These are phyloP conservation scores for Paradisaea rubra DNA, from an alignment of 2,113 vertebrate genomes.

Conservation along the genomic window DNA sequence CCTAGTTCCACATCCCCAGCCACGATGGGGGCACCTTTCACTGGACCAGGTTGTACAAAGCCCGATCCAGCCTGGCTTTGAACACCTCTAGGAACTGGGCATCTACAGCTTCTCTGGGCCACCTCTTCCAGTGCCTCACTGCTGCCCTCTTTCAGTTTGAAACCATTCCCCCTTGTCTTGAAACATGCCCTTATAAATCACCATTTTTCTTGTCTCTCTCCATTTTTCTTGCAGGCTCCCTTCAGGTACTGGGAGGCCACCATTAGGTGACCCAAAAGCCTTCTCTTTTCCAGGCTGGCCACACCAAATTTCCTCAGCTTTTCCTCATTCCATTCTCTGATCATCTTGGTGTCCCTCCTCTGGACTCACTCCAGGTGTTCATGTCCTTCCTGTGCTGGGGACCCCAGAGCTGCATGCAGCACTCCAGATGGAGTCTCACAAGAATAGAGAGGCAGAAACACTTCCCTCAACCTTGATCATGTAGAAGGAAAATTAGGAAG, in stretches of 20 bases:
- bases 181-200: too few relatives aligned
- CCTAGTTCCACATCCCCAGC: too few relatives aligned
- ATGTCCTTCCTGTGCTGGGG: not conserved
- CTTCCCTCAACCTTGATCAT: accelerated
- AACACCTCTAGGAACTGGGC: not conserved
- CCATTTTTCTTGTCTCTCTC: not conserved
- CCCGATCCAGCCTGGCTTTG: too few relatives aligned
- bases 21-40: accelerated
- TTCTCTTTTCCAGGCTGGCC: not conserved
- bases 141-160: not conserved
- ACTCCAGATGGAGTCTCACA: not conserved
- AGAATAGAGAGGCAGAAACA: not conserved
- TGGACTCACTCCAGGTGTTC: not conserved
- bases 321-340: not conserved
- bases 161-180: not conserved
- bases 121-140: not conserved
- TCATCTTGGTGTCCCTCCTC: not conserved
- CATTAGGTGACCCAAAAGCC: not conserved
- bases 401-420: not conserved
- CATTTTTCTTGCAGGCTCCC: not conserved
- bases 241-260: not conserved
- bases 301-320: not conserved
- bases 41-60: not conserved
- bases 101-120: not conserved
- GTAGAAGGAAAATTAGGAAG: not conserved